phyloP scores from a whole-genome alignment of 1,140 invertebrate genomes.

The Drosophila seguyi region DNA sequence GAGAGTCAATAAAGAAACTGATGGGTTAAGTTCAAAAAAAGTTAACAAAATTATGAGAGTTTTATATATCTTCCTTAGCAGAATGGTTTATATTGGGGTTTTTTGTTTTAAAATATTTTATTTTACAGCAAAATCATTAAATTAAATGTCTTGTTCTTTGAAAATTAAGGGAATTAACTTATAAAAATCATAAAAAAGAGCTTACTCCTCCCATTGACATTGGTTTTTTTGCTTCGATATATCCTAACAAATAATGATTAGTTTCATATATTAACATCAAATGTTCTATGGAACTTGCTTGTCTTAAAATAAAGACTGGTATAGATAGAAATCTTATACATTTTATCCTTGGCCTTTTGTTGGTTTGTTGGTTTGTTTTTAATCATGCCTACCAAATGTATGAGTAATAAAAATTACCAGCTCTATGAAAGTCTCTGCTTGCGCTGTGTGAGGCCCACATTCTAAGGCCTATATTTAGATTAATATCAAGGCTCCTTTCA shows the following conservation, averaged over 20 bases:
- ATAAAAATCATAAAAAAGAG: no score
- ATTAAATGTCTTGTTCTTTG: no score
- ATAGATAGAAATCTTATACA: no score
- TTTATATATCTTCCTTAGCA: not conserved
- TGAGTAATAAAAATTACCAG: not conserved
- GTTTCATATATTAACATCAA: no score
- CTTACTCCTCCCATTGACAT: no score
- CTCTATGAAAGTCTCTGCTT: not conserved
- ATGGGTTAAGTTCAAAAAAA: conserved; percentile 11
- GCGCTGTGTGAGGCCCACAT: not conserved
- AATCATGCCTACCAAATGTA: not conserved
- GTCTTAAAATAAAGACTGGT: no score
- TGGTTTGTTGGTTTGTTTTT: conserved; percentile 12
- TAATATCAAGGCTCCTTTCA: conserved; percentile 25
- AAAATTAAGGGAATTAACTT: not conserved
- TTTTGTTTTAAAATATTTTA: not conserved
- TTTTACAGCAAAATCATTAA: not conserved
- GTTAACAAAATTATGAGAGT: not conserved
- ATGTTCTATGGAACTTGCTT: not conserved
- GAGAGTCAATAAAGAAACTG: conserved; percentile 3
- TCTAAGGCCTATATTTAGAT: conserved; percentile 11
- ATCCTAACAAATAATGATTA: no score
- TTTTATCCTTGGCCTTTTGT: not conserved
- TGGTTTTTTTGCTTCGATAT: no score
- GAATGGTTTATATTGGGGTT: not conserved